Evolutionary conservation across 2,888 invertebrate genomes (phyloP).

Genomic region (Nebria brevicollis): DNA sequence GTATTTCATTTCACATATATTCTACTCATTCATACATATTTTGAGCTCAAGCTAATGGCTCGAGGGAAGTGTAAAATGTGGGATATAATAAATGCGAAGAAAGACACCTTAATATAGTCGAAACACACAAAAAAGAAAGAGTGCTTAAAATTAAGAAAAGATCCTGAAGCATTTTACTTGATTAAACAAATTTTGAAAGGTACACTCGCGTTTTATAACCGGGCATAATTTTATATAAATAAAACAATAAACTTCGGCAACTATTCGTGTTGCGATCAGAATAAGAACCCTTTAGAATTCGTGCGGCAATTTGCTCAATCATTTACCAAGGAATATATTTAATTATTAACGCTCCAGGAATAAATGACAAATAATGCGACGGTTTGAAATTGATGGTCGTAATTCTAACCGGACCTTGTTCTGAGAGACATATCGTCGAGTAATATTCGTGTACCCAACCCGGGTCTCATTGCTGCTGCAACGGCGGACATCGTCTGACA

Average conservation of each 20-base stretch:
- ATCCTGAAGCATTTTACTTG: no score
- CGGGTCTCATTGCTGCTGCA: neutral
- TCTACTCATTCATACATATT: no score
- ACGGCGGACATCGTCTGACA: constrained; percentile 15
- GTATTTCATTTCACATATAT: no score
- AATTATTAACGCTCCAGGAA: constrained; percentile 3
- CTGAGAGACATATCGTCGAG: constrained; percentile 36
- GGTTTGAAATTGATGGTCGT: neutral
- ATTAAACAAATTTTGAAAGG: no score
- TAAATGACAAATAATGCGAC: neutral
- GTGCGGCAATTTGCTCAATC: neutral
- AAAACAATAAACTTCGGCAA: neutral
- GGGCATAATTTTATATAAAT: neutral
- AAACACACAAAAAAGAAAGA: no score
- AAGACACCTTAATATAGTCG: no score
- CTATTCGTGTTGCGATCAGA: neutral
- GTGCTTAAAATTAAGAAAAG: no score
- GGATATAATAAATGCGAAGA: no score
- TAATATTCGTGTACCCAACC: constrained; percentile 35
- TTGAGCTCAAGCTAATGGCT: no score
- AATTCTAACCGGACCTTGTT: constrained; percentile 32
- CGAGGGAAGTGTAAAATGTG: no score
- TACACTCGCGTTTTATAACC: neutral
- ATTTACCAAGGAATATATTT: neutral
- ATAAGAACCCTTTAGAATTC: neutral